Conservation (phyloP, 2,797 vertebrate genomes). For the Chelonia mydas region DNA sequence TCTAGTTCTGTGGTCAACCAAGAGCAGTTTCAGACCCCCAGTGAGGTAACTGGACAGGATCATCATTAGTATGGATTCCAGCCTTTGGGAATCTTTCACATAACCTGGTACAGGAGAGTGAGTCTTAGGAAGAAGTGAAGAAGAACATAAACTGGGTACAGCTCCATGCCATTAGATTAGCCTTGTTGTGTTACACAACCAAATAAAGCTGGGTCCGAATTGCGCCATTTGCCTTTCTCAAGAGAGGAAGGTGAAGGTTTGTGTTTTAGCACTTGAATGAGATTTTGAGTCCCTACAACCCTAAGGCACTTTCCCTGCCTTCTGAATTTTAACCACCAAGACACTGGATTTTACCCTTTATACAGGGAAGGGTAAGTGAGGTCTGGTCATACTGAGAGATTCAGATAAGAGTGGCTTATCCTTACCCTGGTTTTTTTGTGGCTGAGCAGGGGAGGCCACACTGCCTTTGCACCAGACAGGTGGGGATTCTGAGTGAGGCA, state of each 20-base stretch:
- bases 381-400: background rate
- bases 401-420: background rate
- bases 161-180: background rate
- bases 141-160: background rate
- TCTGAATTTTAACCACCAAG: background rate
- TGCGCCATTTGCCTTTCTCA: background rate
- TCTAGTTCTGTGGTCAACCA: background rate
- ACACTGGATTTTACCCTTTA: background rate
- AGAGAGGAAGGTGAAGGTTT: background rate
- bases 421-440: background rate
- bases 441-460: background rate
- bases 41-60: background rate
- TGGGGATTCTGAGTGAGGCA: background rate
- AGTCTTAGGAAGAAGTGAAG: background rate
- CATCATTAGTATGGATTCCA: background rate
- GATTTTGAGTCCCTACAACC: background rate
- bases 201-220: background rate
- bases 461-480: background rate
- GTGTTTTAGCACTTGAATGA: background rate
- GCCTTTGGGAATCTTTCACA: background rate
- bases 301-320: background rate
- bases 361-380: background rate
- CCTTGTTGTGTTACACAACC: background rate
- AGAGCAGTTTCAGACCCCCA: background rate
- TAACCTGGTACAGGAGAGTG: background rate